Conservation (phyloP, 2,888 invertebrate species). For the Netelia inedita region DNA sequence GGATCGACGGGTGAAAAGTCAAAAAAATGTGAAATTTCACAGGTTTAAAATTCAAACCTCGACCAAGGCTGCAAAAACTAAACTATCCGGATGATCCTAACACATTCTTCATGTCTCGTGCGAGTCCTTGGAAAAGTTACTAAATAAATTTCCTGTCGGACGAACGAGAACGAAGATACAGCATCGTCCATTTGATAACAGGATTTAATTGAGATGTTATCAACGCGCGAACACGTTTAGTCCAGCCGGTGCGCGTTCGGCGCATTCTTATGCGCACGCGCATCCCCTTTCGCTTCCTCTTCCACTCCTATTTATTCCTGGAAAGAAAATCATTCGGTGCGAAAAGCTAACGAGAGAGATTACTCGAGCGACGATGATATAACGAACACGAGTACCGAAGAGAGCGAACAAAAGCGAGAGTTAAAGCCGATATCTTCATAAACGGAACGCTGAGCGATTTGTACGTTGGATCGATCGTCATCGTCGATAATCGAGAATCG, state of each 20-base stretch:
- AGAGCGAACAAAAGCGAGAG: constrained; percentile 21
- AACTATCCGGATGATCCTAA: too few species aligned
- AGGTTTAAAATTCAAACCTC: too few species aligned
- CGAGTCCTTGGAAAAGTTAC: too few species aligned
- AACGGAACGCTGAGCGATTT: constrained; percentile 7
- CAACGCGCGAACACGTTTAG: constrained; percentile 35
- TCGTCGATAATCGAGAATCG: constrained; percentile 60
- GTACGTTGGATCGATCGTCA: constrained; percentile 38
- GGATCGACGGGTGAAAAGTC: too few species aligned
- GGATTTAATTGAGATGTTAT: constrained; percentile 65
- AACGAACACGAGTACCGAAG: constrained; percentile 9
- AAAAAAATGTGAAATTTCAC: too few species aligned
- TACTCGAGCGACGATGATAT: constrained; percentile 26
- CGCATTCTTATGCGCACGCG: not conserved
- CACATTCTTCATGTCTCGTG: too few species aligned
- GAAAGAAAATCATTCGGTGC: constrained; percentile 56
- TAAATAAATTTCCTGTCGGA: too few species aligned
- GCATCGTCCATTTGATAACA: constrained; percentile 25
- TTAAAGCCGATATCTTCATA: constrained; percentile 67
- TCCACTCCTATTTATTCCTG: not conserved
- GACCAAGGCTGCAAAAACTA: too few species aligned
- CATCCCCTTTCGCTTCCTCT: not conserved
- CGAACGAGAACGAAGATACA: not conserved
- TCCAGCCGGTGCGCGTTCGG: constrained; percentile 1
- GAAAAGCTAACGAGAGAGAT: constrained; percentile 8